Evolutionary conservation across 2,113 vertebrate genomes (phyloP).

Genomic region (Stercorarius parasiticus): DNA sequence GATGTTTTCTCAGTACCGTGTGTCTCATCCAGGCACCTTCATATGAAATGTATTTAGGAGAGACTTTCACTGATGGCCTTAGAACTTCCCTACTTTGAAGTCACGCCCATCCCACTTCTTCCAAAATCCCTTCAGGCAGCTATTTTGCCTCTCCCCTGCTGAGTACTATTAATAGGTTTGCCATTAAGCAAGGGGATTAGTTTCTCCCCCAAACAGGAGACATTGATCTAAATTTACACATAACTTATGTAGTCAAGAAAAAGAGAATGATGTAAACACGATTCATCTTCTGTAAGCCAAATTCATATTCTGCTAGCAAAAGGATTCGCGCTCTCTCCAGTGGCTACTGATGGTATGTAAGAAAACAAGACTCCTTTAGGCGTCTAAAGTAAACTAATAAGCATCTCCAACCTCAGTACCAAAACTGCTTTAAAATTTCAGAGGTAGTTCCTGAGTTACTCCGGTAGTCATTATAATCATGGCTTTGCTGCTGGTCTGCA

Average conservation of each 20-base stretch:
- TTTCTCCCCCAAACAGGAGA: background rate
- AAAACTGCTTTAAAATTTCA: background rate
- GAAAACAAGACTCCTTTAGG: background rate
- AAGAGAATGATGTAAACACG: background rate
- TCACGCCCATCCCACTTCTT: background rate
- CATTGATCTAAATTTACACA: background rate
- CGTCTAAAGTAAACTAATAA: background rate
- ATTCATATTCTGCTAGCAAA: background rate
- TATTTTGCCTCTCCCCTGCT: background rate
- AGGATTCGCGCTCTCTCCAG: background rate
- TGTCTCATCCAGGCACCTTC: background rate
- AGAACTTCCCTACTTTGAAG: background rate
- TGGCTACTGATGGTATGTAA: background rate
- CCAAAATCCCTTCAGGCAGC: background rate
- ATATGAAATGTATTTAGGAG: background rate
- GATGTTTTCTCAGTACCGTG: fast-evolving
- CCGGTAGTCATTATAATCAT: background rate
- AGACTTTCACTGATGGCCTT: background rate
- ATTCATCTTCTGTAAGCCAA: background rate
- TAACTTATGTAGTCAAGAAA: background rate
- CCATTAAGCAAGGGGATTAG: background rate
- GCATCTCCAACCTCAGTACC: background rate
- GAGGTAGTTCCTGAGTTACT: background rate
- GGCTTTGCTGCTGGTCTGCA: background rate
- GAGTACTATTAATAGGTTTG: background rate